These are phyloP conservation scores for Leptobrachium leishanense DNA, from an alignment of 2,113 vertebrate genomes.

Conservation along the genomic window DNA sequence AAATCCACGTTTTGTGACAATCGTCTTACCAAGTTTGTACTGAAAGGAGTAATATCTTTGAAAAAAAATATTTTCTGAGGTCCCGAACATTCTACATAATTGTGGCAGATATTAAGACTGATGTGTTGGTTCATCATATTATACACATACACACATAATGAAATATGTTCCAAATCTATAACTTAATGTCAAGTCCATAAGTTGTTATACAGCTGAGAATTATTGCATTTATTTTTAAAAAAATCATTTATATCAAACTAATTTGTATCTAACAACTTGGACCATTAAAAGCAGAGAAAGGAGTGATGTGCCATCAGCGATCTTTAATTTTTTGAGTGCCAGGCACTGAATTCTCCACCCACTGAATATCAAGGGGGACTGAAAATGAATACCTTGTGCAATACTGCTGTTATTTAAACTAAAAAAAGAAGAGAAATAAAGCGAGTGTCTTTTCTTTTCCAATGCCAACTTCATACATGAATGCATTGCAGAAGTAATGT, in stretches of 20 bases:
- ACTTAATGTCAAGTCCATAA: background rate
- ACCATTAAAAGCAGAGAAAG: background rate
- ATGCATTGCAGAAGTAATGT: slow-evolving; percentile 76
- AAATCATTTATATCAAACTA: background rate
- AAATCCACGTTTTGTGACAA: background rate
- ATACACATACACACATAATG: background rate
- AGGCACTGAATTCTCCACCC: background rate
- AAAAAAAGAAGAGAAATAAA: slow-evolving; percentile 62
- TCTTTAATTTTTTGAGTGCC: background rate
- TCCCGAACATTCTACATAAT: background rate
- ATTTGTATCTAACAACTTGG: background rate
- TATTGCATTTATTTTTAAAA: background rate
- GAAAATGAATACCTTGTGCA: background rate
- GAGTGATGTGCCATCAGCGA: background rate
- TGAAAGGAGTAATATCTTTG: background rate
- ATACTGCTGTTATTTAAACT: background rate
- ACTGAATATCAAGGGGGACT: background rate
- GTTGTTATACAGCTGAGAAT: background rate
- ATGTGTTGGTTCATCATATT: background rate
- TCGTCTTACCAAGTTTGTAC: background rate
- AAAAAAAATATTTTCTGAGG: background rate
- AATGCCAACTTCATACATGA: slow-evolving; percentile 73
- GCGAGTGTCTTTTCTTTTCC: slow-evolving; percentile 64
- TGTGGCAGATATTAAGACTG: background rate
- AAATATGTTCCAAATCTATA: background rate